Conservation (phyloP, 2,888 invertebrate species). For the Lucinisca nassula region DNA sequence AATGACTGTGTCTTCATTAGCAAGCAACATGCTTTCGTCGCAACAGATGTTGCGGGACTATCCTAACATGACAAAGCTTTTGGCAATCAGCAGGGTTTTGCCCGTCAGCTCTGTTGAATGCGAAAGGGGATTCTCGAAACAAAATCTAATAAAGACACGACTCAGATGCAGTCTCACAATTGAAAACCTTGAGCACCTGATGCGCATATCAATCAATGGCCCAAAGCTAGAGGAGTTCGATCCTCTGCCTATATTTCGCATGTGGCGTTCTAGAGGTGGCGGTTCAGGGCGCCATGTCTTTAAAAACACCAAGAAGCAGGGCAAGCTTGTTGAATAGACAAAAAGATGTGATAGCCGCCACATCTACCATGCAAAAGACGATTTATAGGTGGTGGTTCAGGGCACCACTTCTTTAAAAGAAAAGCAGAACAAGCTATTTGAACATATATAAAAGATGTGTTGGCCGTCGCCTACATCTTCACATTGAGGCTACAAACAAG, state of each 20-base stretch:
- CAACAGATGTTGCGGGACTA: not conserved
- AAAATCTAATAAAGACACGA: conserved; percentile 45
- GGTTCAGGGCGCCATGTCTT: too few species aligned
- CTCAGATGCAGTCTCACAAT: conserved; percentile 7
- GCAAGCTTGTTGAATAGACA: too few species aligned
- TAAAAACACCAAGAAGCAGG: too few species aligned
- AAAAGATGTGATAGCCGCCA: too few species aligned
- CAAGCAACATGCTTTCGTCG: conserved; percentile 25
- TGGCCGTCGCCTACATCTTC: too few species aligned
- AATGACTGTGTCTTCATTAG: conserved; percentile 17
- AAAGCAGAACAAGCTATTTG: too few species aligned
- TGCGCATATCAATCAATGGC: conserved; percentile 37
- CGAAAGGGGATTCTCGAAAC: conserved; percentile 38
- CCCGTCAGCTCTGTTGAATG: conserved; percentile 38
- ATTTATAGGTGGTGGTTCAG: too few species aligned
- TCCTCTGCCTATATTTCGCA: conserved; percentile 6
- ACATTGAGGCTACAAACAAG: too few species aligned
- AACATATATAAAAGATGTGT: too few species aligned
- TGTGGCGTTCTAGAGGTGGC: too few species aligned
- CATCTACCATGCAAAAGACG: too few species aligned
- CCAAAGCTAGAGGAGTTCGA: conserved; percentile 18
- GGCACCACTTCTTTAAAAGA: too few species aligned
- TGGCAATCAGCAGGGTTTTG: conserved; percentile 32
- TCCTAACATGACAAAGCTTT: conserved; percentile 25
- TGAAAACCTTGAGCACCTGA: conserved; percentile 13